phyloP scores from a whole-genome alignment of 2,888 invertebrate genomes.

The Charanyca ferruginea region DNA sequence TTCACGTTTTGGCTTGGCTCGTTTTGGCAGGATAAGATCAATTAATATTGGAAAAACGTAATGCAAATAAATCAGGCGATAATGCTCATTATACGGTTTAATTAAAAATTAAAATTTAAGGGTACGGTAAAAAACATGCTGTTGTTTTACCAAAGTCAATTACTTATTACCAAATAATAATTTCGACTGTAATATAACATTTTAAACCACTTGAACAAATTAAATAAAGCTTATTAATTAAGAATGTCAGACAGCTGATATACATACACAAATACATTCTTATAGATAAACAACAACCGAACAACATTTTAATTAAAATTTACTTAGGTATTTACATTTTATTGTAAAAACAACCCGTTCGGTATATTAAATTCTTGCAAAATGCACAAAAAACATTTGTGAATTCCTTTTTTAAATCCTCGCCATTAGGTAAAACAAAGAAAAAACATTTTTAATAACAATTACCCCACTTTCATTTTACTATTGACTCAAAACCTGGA shows the following conservation, averaged over 20 bases:
- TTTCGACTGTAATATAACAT: background rate
- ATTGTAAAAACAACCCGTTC: background rate
- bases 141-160: too few species aligned
- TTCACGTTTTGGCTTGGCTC: too few species aligned
- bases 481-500: background rate
- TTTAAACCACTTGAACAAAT: background rate
- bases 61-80: too few species aligned
- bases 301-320: background rate
- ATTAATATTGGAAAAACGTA: too few species aligned
- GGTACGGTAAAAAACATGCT: too few species aligned
- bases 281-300: too few species aligned
- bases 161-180: too few species aligned
- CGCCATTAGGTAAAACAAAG: background rate
- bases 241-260: too few species aligned
- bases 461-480: background rate
- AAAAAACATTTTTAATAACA: background rate
- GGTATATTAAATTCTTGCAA: background rate
- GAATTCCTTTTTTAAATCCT: background rate
- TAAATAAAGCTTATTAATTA: background rate
- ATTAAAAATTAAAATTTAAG: too few species aligned
- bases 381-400: background rate
- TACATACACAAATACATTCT: too few species aligned
- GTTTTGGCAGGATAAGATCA: too few species aligned
- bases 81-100: too few species aligned
- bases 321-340: background rate